phyloP scores from a whole-genome alignment of 2,797 vertebrate species.

The Columba guinea region DNA sequence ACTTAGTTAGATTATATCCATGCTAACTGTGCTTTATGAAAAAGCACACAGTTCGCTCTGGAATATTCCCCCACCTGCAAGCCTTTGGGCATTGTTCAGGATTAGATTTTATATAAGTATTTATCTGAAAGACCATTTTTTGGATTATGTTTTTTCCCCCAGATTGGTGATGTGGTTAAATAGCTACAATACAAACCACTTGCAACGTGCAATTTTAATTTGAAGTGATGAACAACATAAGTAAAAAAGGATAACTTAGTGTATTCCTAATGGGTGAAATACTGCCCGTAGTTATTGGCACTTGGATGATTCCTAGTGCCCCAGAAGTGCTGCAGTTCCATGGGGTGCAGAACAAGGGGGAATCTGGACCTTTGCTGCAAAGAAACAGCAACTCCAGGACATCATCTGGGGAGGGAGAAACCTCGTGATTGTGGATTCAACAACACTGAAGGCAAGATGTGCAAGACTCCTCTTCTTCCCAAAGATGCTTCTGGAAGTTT shows the following conservation, averaged over 20 bases:
- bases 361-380: not conserved
- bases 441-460: not conserved
- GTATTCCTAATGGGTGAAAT: not conserved
- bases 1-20: conserved; percentile 28
- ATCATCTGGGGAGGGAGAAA: not conserved
- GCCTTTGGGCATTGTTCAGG: not conserved
- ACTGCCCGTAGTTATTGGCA: not conserved
- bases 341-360: not conserved
- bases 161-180: not conserved
- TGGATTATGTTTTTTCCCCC: not conserved
- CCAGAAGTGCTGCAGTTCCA: not conserved
- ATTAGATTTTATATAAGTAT: not conserved
- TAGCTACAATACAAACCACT: not conserved
- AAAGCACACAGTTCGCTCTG: conserved; percentile 8
- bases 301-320: not conserved
- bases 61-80: not conserved
- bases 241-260: not conserved
- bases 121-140: not conserved
- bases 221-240: not conserved
- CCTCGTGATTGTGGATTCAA: not conserved
- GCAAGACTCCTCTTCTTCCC: not conserved
- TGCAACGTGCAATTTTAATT: not conserved
- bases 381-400: not conserved
- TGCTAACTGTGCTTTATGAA: conserved; percentile 42
- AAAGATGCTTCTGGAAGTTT: not conserved